phyloP scores from a whole-genome alignment of 1,140 invertebrate species.

The Gryon sp. region DNA sequence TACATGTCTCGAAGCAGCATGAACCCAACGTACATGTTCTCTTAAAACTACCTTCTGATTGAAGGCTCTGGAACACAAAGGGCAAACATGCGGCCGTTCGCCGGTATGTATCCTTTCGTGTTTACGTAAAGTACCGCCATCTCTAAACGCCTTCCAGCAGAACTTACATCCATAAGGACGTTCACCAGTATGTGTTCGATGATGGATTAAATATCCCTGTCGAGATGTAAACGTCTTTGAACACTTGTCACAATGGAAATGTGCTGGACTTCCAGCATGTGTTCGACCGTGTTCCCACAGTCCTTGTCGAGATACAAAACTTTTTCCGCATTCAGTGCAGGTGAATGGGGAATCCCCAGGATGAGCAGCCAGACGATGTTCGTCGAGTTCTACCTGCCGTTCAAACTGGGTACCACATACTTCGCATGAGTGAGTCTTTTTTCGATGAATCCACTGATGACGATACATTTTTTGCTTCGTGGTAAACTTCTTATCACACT shows the following conservation, averaged over 20 bases:
- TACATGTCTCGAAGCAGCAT: slow-evolving; percentile 76
- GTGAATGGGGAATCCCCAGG: slow-evolving; percentile 77
- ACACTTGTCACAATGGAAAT: slow-evolving; percentile 82
- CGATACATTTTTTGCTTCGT: slow-evolving; percentile 80
- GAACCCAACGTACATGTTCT: slow-evolving; percentile 80
- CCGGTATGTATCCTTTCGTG: slow-evolving; percentile 84
- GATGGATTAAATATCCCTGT: slow-evolving; percentile 86
- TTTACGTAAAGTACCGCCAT: slow-evolving; percentile 81
- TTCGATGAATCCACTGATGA: slow-evolving; percentile 80
- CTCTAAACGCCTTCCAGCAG: slow-evolving; percentile 89
- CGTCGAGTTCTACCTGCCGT: slow-evolving; percentile 75
- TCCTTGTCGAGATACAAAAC: slow-evolving; percentile 78
- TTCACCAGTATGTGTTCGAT: slow-evolving; percentile 82
- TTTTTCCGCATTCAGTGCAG: slow-evolving; percentile 78
- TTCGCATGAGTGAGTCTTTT: slow-evolving; percentile 78
- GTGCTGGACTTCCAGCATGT: slow-evolving; percentile 76
- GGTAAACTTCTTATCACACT: slow-evolving; percentile 79
- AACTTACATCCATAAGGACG: slow-evolving; percentile 86
- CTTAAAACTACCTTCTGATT: slow-evolving; percentile 81
- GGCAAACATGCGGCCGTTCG: slow-evolving; percentile 84
- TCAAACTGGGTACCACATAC: slow-evolving; percentile 77
- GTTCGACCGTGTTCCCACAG: slow-evolving; percentile 79
- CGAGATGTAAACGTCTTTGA: slow-evolving; percentile 79
- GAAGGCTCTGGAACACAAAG: slow-evolving; percentile 82
- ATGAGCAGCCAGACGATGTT: slow-evolving; percentile 76